Percentiles rank a stretch among this genome's conserved stretches.
Conservation (phyloP, 1,140 invertebrate genomes). For the Ceratitis capitata region DNA sequence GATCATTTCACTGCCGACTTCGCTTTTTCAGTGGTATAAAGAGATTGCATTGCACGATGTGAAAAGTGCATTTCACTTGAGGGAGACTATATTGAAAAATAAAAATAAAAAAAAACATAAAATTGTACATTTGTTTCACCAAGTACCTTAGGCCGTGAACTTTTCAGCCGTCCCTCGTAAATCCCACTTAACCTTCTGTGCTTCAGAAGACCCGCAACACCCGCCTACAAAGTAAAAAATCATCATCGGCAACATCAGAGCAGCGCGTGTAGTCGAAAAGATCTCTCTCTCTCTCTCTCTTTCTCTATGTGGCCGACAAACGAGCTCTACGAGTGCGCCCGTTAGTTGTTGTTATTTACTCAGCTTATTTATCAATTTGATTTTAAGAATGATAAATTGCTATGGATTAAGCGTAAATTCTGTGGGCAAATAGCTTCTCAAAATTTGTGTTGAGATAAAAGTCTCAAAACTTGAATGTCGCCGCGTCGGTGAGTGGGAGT, state of each 20-base stretch:
- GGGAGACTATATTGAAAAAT: no score
- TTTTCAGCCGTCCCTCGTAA: no score
- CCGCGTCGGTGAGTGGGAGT: not conserved
- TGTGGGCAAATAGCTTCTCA: not conserved
- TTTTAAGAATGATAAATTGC: constrained; percentile 39
- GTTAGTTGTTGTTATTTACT: not conserved
- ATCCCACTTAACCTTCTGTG: not conserved
- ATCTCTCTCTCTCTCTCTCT: no score
- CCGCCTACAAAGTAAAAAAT: not conserved
- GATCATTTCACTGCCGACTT: no score
- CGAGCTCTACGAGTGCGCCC: not conserved
- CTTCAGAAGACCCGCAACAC: not conserved
- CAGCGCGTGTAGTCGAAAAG: not conserved
- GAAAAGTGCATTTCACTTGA: no score
- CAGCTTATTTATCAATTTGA: constrained; percentile 36
- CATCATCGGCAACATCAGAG: not conserved
- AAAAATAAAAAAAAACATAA: no score
- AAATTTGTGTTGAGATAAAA: not conserved
- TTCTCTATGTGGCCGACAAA: not conserved
- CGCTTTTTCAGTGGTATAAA: no score
- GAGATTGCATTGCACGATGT: no score
- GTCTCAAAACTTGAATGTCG: not conserved
- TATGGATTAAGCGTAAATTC: constrained; percentile 31
- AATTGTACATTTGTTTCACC: no score
- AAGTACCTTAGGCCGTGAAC: no score